Conservation (phyloP, 2,797 vertebrate species). For the Nasua narica region DNA sequence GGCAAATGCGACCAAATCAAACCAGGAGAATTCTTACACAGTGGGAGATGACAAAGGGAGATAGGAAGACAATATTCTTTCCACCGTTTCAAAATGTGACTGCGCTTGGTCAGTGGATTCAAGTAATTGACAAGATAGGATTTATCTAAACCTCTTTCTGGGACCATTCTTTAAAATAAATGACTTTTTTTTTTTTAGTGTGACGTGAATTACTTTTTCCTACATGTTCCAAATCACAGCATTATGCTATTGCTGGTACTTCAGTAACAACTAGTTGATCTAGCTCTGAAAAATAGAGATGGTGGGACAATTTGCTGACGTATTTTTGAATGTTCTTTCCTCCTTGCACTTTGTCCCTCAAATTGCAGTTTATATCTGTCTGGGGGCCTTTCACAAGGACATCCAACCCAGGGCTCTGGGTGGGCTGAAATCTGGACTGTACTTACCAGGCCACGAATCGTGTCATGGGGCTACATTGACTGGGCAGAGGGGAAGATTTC, state of each 20-base stretch:
- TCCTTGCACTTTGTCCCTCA: neutral
- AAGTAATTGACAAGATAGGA: neutral
- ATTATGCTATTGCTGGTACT: neutral
- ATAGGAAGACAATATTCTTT: neutral
- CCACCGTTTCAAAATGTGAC: neutral
- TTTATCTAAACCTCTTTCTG: neutral
- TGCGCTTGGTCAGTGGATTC: neutral
- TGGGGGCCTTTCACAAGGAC: neutral
- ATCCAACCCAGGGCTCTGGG: neutral
- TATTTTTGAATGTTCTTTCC: neutral
- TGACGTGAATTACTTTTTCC: neutral
- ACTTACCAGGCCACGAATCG: neutral
- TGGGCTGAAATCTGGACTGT: neutral
- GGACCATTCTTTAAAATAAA: neutral
- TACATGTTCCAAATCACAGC: neutral
- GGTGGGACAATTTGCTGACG: neutral
- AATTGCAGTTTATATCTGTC: neutral
- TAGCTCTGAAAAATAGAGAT: neutral
- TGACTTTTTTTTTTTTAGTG: neutral
- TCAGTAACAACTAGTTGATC: neutral
- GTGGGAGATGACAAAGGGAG: neutral
- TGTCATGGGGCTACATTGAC: neutral
- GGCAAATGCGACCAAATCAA: neutral
- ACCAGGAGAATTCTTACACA: neutral
- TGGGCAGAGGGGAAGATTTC: neutral